Evolutionary conservation across 1,140 invertebrate species (phyloP).

Genomic region (Drosophila subpulchrella): DNA sequence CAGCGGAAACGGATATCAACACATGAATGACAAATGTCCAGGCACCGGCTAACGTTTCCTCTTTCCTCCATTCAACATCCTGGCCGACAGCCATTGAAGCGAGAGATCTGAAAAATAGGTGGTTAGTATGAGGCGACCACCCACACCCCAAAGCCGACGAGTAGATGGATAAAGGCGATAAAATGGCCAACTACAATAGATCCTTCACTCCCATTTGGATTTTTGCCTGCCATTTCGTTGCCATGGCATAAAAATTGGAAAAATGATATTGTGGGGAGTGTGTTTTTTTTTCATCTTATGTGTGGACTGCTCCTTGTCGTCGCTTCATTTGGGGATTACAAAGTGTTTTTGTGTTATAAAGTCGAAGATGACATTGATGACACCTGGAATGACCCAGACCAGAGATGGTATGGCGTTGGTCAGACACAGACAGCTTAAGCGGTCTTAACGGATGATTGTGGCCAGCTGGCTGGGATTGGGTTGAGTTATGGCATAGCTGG

Average conservation of each 20-base stretch:
- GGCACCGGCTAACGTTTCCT: conserved; percentile 6
- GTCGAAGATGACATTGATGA: conserved; percentile 82
- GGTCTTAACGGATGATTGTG: conserved; percentile 41
- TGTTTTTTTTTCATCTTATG: conserved; percentile 11
- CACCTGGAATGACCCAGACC: conserved; percentile 68
- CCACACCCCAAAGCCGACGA: neutral
- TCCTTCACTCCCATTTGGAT: neutral
- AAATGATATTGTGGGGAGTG: conserved; percentile 24
- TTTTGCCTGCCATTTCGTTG: conserved; percentile 4
- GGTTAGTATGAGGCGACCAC: no score
- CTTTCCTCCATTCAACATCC: conserved; percentile 8
- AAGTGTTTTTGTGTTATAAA: conserved; percentile 83
- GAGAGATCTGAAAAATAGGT: conserved; percentile 53
- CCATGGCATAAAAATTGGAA: conserved; percentile 23
- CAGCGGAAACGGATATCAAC: conserved; percentile 83
- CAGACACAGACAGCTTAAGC: conserved; percentile 62
- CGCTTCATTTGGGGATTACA: conserved; percentile 82
- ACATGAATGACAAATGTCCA: conserved; percentile 84
- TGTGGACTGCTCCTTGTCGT: conserved; percentile 33
- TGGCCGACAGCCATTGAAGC: conserved; percentile 46
- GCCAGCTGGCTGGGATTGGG: neutral
- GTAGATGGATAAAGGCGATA: conserved; percentile 60
- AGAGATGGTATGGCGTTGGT: conserved; percentile 1
- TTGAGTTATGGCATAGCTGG: no score
- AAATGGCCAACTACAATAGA: conserved; percentile 76